Base-by-base conservation (phyloP, 2,797 vertebrate genomes). In the Aulostomus chinensis region DNA sequence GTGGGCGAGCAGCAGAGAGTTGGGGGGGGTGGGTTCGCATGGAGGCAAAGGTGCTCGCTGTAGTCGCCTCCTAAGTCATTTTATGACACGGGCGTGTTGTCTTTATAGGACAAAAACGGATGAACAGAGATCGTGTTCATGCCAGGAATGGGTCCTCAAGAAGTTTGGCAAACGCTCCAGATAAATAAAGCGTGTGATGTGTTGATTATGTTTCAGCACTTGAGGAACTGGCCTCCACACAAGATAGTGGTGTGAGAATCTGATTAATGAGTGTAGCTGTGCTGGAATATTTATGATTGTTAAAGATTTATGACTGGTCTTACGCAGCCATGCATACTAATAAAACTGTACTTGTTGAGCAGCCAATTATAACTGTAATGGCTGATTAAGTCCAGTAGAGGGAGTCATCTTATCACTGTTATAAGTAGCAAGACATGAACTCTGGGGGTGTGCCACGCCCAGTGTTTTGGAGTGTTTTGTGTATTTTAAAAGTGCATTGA, bases 321-420 rank as follows among this genome's bases (percentile, higher is more conserved):
- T 35, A 13, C 18, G 3, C 38, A 39, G 12, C 18, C 18, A 1
- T 17, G 24, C 12, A n/a, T n/a, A 8, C n/a, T 1, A 3, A 35
- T 4, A 12, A 0, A 28, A 14, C 0, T 25, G 15, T 9, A 7
- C 24, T 33, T 4, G 21, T 11, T 17, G 3, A 18, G 2, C 10
- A 16, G 1, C 7, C 17, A 12, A 13, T 30, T 15, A 2, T 6
- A 31, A 2, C 22, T 81, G 84, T 56, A 78, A 64, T 81, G 41
- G 39, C 61, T 2, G 14, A 15, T 25, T 41, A 3, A 30, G 4
- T 55, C 84, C 86, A 87, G 47, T 14, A 80, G 84, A 69, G 75
- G 74, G 81, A 51, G 57, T 61, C 62, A 76, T 74, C 7, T 32
- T 1, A 46, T 58, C 38, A 62, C 4, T 24, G 20, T 21, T 13